Percentiles rank a stretch among this genome's conserved stretches.
Evolutionary conservation across 2,113 vertebrate species (phyloP).

Genomic region (Lagopus muta): DNA sequence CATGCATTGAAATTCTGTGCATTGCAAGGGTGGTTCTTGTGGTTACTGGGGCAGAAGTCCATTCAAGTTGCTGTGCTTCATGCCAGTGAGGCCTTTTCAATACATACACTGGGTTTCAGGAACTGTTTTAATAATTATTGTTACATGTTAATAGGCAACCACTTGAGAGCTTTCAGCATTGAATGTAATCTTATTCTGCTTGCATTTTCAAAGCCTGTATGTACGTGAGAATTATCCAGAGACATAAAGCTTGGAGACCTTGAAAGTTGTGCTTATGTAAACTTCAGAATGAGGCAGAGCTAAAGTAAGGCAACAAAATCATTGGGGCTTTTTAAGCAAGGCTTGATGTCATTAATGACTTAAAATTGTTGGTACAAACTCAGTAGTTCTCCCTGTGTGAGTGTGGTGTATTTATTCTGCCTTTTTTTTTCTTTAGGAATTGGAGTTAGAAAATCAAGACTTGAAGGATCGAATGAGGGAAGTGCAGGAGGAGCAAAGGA

Average conservation of each 20-base stretch:
- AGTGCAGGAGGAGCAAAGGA: constrained; percentile 88
- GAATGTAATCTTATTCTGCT: background rate
- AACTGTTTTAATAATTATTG: background rate
- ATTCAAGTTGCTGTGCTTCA: background rate
- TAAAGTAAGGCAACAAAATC: background rate
- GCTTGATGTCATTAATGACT: background rate
- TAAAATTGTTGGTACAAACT: background rate
- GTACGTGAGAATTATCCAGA: rapidly evolving
- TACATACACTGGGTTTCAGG: background rate
- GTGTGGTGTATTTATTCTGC: background rate
- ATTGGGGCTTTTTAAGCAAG: background rate
- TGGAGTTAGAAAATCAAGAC: constrained; percentile 90
- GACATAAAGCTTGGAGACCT: background rate
- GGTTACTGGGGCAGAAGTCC: background rate
- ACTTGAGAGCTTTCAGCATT: background rate
- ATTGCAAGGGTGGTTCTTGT: too few relatives aligned
- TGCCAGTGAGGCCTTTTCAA: background rate
- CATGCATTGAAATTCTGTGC: rapidly evolving
- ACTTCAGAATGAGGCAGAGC: background rate
- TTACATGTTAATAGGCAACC: background rate
- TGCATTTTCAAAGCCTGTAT: background rate
- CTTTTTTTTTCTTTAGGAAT: constrained; percentile 73
- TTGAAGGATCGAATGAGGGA: constrained; percentile 87
- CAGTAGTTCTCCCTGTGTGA: background rate
- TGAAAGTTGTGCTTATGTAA: background rate